Conservation (phyloP, 1,140 invertebrate species). For the Steinernema feltiae region DNA sequence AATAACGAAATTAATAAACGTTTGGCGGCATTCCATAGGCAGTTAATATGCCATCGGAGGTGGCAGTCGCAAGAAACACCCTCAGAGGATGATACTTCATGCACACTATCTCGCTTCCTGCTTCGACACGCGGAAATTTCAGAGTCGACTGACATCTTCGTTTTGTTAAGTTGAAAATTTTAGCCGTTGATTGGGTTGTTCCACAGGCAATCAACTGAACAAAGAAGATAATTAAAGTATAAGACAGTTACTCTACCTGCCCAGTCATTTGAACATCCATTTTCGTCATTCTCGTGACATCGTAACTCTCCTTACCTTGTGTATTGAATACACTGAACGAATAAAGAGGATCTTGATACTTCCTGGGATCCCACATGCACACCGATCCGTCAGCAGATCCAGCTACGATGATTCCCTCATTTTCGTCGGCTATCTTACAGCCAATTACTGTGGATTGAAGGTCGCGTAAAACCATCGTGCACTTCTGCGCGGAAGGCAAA, state of each 20-base stretch:
- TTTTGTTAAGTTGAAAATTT: not conserved
- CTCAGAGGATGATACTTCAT: not conserved
- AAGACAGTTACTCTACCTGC: not conserved
- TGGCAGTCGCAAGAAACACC: not conserved
- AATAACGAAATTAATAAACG: not conserved
- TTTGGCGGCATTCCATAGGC: not conserved
- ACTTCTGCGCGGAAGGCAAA: slow-evolving; percentile 13
- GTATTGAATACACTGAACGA: not conserved
- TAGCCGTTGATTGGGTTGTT: not conserved
- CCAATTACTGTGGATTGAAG: not conserved
- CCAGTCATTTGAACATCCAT: not conserved
- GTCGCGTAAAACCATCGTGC: not conserved
- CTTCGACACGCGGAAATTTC: not conserved
- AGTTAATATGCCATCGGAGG: not conserved
- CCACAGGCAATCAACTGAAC: not conserved
- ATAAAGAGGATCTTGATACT: slow-evolving; percentile 7
- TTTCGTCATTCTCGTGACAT: not conserved
- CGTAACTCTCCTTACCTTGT: not conserved
- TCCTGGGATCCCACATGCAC: slow-evolving; percentile 31
- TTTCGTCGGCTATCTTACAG: not conserved
- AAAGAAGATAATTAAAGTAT: not conserved
- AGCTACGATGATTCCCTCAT: not conserved
- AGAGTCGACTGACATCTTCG: not conserved
- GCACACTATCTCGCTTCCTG: not conserved
- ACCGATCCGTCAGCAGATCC: slow-evolving; percentile 17